A percentile compares a stretch with the other conserved stretches of the same genome.
phyloP scores from a whole-genome alignment of 2,797 vertebrate species.

The Corythornis leucogaster region DNA sequence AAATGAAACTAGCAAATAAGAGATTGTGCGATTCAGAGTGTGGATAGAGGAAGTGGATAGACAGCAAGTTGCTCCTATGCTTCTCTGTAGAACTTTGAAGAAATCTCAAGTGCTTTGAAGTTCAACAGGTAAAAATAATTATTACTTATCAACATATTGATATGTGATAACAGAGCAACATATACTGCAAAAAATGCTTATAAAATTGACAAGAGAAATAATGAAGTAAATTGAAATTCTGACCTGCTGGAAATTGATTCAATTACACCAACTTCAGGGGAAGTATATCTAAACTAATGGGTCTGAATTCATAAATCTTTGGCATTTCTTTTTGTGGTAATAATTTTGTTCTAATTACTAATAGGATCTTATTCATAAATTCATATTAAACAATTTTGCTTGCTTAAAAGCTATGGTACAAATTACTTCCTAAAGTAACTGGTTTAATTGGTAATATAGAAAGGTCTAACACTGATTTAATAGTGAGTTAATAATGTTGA shows the following conservation, averaged over 20 bases:
- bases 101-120: neutral
- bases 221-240: neutral
- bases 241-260: neutral
- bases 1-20: neutral
- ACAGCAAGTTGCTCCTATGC: neutral
- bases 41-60: neutral
- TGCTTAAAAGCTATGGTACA: neutral
- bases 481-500: neutral
- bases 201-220: neutral
- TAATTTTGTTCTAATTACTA: neutral
- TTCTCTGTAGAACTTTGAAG: neutral
- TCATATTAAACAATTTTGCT: neutral
- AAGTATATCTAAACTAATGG: neutral
- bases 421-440: neutral
- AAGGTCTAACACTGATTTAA: neutral
- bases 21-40: neutral
- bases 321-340: neutral
- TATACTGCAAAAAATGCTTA: neutral
- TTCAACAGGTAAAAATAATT: neutral
- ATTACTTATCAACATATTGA: neutral
- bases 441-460: neutral
- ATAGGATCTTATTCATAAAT: neutral
- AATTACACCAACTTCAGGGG: neutral
- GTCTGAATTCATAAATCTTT: neutral
- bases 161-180: neutral